phyloP scores from a whole-genome alignment of 1,140 invertebrate genomes.

The Pemphigus obesinymphae region DNA sequence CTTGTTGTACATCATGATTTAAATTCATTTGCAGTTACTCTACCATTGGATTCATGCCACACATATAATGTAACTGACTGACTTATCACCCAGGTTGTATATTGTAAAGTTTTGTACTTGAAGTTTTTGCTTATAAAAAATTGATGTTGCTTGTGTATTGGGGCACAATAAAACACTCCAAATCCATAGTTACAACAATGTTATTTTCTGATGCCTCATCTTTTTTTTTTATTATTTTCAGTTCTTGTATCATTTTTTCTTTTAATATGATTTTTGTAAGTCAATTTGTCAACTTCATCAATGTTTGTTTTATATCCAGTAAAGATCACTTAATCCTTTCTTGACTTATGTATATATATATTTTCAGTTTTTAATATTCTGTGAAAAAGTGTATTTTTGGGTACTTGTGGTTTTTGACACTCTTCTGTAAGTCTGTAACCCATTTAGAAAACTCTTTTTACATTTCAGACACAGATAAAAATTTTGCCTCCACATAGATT shows the following conservation, averaged over 20 bases:
- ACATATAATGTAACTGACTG: constrained; percentile 38
- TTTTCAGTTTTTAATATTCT: constrained; percentile 8
- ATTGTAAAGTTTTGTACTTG: constrained; percentile 53
- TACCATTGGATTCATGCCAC: constrained; percentile 49
- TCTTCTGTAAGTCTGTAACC: neutral
- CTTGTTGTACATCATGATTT: neutral
- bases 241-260: neutral
- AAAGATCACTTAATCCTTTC: neutral
- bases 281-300: neutral
- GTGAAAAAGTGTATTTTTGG: neutral
- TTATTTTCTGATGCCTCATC: neutral
- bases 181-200: neutral
- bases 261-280: neutral
- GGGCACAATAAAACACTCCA: neutral
- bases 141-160: constrained; percentile 47
- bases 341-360: neutral
- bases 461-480: neutral
- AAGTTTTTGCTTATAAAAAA: constrained; percentile 53
- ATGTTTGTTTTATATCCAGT: neutral
- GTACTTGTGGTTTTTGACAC: neutral
- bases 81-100: constrained; percentile 49
- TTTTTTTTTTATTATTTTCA: neutral
- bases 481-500: neutral
- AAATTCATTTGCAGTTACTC: constrained; percentile 46
- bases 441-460: neutral